These are phyloP conservation scores for Delphinus delphis DNA, from an alignment of 2,113 vertebrate species.

Conservation along the genomic window DNA sequence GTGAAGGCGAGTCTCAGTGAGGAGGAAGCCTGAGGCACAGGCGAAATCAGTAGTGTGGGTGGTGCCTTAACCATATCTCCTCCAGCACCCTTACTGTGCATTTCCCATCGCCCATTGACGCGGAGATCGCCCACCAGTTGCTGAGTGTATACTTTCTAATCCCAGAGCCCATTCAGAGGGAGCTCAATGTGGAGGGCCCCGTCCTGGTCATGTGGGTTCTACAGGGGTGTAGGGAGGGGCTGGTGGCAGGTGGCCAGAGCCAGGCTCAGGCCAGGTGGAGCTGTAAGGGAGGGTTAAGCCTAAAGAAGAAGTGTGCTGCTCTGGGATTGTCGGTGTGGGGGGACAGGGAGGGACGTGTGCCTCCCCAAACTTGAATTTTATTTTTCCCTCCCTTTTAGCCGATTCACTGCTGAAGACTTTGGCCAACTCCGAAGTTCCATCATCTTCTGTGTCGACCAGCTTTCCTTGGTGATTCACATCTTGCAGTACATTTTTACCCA, in stretches of 20 bases:
- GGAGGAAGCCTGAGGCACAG: neutral
- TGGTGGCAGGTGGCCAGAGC: neutral
- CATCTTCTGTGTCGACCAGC: neutral
- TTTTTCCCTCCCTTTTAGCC: neutral
- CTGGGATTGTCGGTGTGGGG: too few species aligned
- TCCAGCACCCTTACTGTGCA: neutral
- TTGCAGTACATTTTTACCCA: neutral
- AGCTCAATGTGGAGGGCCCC: neutral
- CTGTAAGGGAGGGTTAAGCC: neutral
- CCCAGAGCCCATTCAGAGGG: neutral
- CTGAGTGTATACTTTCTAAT: neutral
- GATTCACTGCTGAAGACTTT: neutral
- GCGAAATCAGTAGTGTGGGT: accelerated
- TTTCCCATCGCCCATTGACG: neutral
- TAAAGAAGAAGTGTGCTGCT: too few species aligned
- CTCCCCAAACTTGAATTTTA: neutral
- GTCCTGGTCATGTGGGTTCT: neutral
- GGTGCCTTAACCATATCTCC: neutral
- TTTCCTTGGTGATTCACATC: neutral
- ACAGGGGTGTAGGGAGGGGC: neutral
- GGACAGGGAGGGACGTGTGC: neutral
- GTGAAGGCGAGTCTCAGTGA: accelerated
- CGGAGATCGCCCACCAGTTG: neutral
- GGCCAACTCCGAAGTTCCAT: accelerated
- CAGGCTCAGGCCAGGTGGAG: neutral